Evolutionary conservation across 2,888 invertebrate genomes (phyloP), one percentile per base, ranked within the genome.

Genomic region (Galerucella calmariensis): DNA sequence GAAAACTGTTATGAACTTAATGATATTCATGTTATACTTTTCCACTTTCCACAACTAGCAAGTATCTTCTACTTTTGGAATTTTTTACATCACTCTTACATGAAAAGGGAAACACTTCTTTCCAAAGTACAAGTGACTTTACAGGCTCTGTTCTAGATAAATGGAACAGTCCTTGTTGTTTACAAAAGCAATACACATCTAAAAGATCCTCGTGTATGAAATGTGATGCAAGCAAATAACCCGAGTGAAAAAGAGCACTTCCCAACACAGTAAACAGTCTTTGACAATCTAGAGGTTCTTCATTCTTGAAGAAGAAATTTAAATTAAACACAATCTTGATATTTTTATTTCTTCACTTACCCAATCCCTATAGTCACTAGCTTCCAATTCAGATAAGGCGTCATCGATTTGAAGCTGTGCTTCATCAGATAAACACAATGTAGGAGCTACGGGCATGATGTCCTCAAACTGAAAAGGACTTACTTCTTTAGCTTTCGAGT

Each of bases 331-430:
- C 2, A 16, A 61, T 44, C 10, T 46, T 51, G n/a, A n/a, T n/a
- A n/a, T n/a, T n/a, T n/a, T n/a, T n/a, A n/a, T n/a, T n/a, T n/a
- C n/a, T n/a, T 20, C 80, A 80, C 88, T 85, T 86, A 94, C 94
- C 94, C 95, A 94, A 88, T 95, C 95, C 81, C 94, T 91, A 86
- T 96, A 96, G 88, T 97, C 97, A 88, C 95, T 95, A 14, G 97
- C 94, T 88, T 97, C 96, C 87, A 96, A 90, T 88, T 97, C 96
- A 81, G 94, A 94, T 62, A 97, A 89, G 46, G 95, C 95, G 87
- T 96, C 95, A 85, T 96, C 95, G 69, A 97, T 91, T 86, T 95
- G 93, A 79, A 94, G 90, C 81, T 92, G 92, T 0, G 94, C 94
- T 84, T 95, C 95, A 82, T 93, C 90, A 0, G 95, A 94, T 76